phyloP scores from a whole-genome alignment of 2,888 invertebrate genomes.

The Tetragonula carbonaria region DNA sequence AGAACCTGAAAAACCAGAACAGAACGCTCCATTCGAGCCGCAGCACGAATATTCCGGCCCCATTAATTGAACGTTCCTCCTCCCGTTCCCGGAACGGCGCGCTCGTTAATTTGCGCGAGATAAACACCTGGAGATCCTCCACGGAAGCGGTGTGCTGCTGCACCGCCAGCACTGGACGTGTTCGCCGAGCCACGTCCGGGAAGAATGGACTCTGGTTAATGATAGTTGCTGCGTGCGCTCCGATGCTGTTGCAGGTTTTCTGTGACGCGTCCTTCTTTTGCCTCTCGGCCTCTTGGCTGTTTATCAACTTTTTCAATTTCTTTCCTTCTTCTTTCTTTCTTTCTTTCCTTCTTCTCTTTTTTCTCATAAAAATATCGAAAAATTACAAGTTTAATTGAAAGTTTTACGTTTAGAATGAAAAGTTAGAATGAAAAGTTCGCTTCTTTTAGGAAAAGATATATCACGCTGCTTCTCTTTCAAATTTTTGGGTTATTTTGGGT shows the following conservation, averaged over 20 bases:
- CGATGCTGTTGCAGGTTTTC: background rate
- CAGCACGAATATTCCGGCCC: slow-evolving; percentile 16
- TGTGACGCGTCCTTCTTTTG: background rate
- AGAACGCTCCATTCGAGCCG: slow-evolving; percentile 9
- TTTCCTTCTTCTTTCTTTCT: too few species aligned
- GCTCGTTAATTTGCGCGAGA: slow-evolving; percentile 50
- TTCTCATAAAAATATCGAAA: too few species aligned
- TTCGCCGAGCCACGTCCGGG: slow-evolving; percentile 12
- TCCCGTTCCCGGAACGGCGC: slow-evolving; percentile 34
- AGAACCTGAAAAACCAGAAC: slow-evolving; percentile 49
- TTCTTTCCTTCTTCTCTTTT: too few species aligned
- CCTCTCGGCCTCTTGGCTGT: background rate
- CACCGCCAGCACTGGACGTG: slow-evolving; percentile 24
- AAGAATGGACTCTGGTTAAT: slow-evolving; percentile 36
- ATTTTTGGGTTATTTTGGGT: too few species aligned
- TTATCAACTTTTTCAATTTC: background rate
- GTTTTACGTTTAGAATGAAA: too few species aligned
- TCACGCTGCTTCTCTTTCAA: too few species aligned
- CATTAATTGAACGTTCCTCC: slow-evolving; percentile 48
- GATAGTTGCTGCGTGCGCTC: slow-evolving; percentile 15
- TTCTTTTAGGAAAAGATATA: too few species aligned
- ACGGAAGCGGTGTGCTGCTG: slow-evolving; percentile 28
- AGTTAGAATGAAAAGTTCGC: too few species aligned
- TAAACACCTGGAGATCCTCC: slow-evolving; percentile 51
- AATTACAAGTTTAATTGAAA: too few species aligned